Percentiles rank a stretch among this genome's conserved stretches.
phyloP scores from a whole-genome alignment of 2,888 invertebrate species.

The Augochlorella aurata region DNA sequence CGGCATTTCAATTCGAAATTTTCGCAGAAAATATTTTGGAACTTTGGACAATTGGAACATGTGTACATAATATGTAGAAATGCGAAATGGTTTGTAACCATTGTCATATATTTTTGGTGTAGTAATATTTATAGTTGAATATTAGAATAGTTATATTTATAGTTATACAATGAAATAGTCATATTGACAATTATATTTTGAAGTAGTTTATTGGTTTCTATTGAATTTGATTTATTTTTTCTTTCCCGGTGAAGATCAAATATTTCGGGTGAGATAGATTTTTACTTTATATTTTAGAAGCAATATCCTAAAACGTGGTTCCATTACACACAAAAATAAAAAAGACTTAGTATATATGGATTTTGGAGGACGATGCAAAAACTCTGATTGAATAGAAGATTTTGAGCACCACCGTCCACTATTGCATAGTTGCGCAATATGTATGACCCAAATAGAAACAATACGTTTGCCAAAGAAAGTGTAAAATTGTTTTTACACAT shows the following conservation, averaged over 20 bases:
- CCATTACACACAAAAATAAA: background rate
- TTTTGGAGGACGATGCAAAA: no score
- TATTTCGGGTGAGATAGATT: background rate
- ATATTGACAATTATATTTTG: no score
- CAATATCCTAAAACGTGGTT: background rate
- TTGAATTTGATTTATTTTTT: background rate
- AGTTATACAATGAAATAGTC: no score
- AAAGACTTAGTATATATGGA: background rate
- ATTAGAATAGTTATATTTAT: background rate
- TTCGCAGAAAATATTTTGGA: background rate
- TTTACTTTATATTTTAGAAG: background rate
- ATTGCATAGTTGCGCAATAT: no score
- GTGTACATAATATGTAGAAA: background rate
- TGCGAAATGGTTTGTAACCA: background rate
- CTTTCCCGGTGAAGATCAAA: background rate
- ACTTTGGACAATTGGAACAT: background rate
- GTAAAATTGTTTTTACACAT: no score
- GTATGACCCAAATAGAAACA: no score
- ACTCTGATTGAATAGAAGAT: no score
- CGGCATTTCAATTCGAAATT: background rate
- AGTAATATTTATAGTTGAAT: background rate
- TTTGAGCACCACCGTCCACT: no score
- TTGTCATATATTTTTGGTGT: background rate
- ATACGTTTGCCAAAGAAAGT: no score
- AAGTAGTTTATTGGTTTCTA: no score